Evolutionary conservation across 2,113 vertebrate species (phyloP), one percentile per base, ranked within the genome.

Genomic region (Gallinago undulata): DNA sequence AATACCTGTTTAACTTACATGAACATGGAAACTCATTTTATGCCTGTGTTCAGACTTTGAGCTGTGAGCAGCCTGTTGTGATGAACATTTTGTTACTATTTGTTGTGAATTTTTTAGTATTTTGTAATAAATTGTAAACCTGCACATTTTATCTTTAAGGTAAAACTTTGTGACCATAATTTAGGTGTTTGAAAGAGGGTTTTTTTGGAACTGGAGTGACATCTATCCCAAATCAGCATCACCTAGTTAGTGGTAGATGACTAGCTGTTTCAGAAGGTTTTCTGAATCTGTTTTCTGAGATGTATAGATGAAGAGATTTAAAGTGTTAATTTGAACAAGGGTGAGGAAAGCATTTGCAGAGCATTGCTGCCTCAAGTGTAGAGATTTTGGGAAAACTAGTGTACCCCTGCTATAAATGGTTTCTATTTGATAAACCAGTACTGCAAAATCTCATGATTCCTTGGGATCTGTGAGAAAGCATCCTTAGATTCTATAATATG

Each of bases 291-390:
- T 75, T 64, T 82, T 43, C 62, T 21, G 11, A 78, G 24, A 53
- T 62, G 4, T 0, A 2, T 11, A 7, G 19, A 10, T 69, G 31
- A 74, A 57, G 64, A 43, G 47, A 28, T 60, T 10, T 53, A 3
- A 89, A 81, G n/a, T 28, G 19, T 57, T 77, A 48, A 64, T 11
- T 30, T 81, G 31, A 95, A 43, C 7, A 51, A 35, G 45, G 74
- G 23, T 31, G 60, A 89, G 64, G 64, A 84, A 30, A 33, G 84
- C n/a, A 39, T 45, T 79, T 3, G 4, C 10, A 4, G 22, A 25
- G 30, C 39, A 23, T 69, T 45, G 8, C 33, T 66, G 7, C 31
- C 47, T 28, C 31, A 75, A 53, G 35, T 31, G 31, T 25, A 48
- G 80, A 84, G 47, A 15, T 67, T 21, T 62, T 72, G 23, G 47